Conservation (phyloP, 2,113 vertebrate genomes). For the Diadophis punctatus region DNA sequence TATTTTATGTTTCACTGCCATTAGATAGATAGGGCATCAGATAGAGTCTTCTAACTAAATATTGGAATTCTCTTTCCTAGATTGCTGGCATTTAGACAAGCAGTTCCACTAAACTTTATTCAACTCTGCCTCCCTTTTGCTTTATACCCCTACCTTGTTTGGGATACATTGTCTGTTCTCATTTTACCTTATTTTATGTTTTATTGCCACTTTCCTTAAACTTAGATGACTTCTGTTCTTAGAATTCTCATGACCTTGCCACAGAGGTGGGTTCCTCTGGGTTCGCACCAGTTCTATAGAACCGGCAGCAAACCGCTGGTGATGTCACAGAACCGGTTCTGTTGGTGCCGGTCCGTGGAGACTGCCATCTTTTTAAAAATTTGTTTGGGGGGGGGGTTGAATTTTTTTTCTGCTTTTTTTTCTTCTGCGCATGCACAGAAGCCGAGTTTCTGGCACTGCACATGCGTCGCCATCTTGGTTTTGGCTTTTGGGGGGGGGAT, state of each 20-base stretch:
- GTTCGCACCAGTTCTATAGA: no score
- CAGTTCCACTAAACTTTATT: background rate
- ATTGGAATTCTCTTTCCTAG: background rate
- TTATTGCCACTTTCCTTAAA: background rate
- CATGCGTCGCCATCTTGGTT: no score
- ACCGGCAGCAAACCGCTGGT: no score
- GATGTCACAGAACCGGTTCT: no score
- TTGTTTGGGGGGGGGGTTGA: no score
- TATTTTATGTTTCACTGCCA: background rate
- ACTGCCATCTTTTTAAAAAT: no score
- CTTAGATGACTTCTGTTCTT: background rate
- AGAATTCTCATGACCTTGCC: background rate
- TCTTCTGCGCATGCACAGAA: no score
- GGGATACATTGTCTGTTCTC: background rate
- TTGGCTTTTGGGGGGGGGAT: no score
- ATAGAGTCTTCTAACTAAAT: background rate
- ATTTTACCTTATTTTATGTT: background rate
- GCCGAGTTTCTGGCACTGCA: no score
- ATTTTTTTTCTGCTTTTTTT: no score
- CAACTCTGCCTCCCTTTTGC: background rate
- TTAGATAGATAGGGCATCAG: background rate
- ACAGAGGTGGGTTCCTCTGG: no score
- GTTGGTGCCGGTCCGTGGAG: no score
- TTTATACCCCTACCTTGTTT: background rate
- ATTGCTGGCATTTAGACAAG: background rate